Evolutionary conservation across 2,888 invertebrate species (phyloP).

Genomic region (Andrena camellia): DNA sequence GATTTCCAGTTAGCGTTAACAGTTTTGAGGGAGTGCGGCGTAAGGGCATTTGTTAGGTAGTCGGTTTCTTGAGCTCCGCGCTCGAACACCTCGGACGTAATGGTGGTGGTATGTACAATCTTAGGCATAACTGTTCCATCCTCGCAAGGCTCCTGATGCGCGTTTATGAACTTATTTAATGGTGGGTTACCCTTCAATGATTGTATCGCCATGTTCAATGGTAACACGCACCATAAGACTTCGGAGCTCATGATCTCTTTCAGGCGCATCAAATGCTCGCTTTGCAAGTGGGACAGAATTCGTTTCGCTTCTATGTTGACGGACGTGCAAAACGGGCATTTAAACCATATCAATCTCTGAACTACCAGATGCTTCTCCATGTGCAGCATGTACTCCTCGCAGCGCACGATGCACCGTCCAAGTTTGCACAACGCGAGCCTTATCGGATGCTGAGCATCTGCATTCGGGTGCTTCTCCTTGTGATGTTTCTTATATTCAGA

Average conservation of each 20-base stretch:
- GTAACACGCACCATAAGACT: slow-evolving; percentile 46
- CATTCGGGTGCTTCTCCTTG: slow-evolving; percentile 63
- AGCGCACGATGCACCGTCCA: slow-evolving; percentile 71
- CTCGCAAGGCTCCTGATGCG: neutral
- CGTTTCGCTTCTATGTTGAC: slow-evolving; percentile 54
- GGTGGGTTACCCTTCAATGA: neutral
- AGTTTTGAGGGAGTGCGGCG: neutral
- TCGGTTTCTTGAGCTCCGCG: slow-evolving; percentile 54
- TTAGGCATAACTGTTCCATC: slow-evolving; percentile 68
- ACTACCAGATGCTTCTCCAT: slow-evolving; percentile 74
- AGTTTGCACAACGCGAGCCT: slow-evolving; percentile 70
- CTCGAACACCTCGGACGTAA: slow-evolving; percentile 76
- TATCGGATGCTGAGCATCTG: slow-evolving; percentile 41
- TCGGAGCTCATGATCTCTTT: slow-evolving; percentile 65
- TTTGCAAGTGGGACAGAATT: slow-evolving; percentile 71
- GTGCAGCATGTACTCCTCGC: slow-evolving; percentile 74
- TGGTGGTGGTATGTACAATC: slow-evolving; percentile 77
- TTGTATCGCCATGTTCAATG: neutral
- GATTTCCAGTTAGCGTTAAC: neutral
- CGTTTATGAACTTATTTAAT: slow-evolving; percentile 7
- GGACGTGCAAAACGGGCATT: slow-evolving; percentile 76
- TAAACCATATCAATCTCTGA: slow-evolving; percentile 69
- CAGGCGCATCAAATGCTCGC: slow-evolving; percentile 66
- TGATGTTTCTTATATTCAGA: slow-evolving; percentile 73
- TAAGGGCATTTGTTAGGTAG: neutral